phyloP scores from a whole-genome alignment of 2,113 vertebrate genomes.

The Rissa tridactyla region DNA sequence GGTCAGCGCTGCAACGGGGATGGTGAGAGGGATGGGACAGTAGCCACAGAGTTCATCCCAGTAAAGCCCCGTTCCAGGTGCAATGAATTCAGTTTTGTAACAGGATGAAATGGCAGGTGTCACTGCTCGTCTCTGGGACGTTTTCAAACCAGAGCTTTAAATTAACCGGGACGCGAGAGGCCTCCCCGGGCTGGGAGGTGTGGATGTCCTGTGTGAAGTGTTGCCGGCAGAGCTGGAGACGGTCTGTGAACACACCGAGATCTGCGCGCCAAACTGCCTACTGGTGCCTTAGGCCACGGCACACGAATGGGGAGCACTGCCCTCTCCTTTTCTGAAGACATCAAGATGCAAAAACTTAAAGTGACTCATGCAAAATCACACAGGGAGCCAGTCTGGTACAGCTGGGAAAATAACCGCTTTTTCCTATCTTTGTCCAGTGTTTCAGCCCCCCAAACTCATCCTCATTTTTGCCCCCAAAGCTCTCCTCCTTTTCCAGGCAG shows the following conservation, averaged over 20 bases:
- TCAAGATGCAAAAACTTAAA: neutral
- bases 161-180: neutral
- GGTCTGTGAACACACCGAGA: neutral
- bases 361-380: neutral
- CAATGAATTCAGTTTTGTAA: neutral
- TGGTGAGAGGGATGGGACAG: neutral
- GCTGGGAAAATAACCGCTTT: neutral
- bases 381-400: too few species aligned
- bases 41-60: neutral
- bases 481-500: neutral
- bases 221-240: neutral
- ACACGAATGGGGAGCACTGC: rapidly evolving
- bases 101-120: neutral
- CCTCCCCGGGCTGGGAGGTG: neutral
- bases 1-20: neutral
- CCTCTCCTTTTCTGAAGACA: neutral
- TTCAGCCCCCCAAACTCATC: too few species aligned
- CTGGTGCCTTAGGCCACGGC: neutral
- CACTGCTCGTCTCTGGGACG: neutral
- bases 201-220: rapidly evolving
- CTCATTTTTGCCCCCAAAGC: neutral
- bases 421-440: neutral
- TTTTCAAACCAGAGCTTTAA: neutral
- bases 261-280: neutral
- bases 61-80: neutral